Conservation (phyloP, 2,888 invertebrate genomes). For the Isoperla grammatica region DNA sequence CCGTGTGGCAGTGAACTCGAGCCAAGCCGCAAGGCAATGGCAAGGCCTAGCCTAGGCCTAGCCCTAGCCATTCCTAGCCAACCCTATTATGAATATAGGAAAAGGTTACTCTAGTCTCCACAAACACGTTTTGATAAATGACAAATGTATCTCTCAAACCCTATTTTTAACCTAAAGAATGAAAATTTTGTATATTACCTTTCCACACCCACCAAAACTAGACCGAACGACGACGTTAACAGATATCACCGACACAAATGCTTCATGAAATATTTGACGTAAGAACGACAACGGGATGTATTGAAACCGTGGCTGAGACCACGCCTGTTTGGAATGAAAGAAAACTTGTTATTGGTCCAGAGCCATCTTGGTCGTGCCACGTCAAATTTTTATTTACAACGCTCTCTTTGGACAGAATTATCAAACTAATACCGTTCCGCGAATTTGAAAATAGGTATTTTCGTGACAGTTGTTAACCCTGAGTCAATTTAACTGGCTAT, state of each 20-base stretch:
- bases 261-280: not conserved
- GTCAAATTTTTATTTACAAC: conserved; percentile 2
- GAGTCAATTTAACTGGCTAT: no score
- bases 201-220: conserved; percentile 2
- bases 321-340: conserved; percentile 25
- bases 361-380: no score
- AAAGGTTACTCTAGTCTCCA: no score
- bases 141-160: not conserved
- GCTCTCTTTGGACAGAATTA: conserved; percentile 18
- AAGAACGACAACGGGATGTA: not conserved
- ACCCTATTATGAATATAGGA: no score
- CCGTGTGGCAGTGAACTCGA: no score
- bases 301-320: conserved; percentile 11
- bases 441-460: no score
- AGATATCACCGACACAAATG: conserved; percentile 1
- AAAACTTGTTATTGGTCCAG: conserved; percentile 17
- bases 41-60: no score
- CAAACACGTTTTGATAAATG: not conserved
- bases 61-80: no score
- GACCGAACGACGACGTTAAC: not conserved
- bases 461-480: no score
- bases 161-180: not conserved
- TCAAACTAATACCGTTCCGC: no score
- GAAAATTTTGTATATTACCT: not conserved
- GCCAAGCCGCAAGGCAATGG: no score